Percentiles rank a stretch among this genome's conserved stretches.
Conservation (phyloP, 2,888 invertebrate genomes). For the Chrysina gloriosa region DNA sequence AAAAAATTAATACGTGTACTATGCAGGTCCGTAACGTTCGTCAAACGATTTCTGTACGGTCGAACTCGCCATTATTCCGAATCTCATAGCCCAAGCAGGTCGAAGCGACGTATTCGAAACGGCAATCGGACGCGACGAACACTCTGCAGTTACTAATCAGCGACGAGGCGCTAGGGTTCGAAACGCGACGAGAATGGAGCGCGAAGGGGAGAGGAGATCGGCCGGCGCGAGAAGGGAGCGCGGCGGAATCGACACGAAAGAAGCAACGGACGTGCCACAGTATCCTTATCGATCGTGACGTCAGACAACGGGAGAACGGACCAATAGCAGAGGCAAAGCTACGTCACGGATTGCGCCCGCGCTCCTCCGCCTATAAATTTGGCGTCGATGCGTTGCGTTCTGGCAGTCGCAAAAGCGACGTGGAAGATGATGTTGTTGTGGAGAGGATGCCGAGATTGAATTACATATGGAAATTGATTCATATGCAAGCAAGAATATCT, state of each 20-base stretch:
- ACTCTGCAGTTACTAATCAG: slow-evolving; percentile 47
- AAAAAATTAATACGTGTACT: too few relatives aligned
- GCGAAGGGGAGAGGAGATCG: slow-evolving; percentile 51
- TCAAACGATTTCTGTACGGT: too few relatives aligned
- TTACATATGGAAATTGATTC: too few relatives aligned
- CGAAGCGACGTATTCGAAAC: neutral
- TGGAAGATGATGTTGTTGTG: too few relatives aligned
- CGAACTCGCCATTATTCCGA: too few relatives aligned
- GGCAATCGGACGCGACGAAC: slow-evolving; percentile 41
- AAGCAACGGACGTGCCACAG: slow-evolving; percentile 58
- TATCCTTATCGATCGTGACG: slow-evolving; percentile 65
- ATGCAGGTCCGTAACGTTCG: too few relatives aligned
- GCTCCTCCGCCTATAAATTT: slow-evolving; percentile 13
- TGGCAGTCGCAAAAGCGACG: too few relatives aligned
- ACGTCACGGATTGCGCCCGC: slow-evolving; percentile 64
- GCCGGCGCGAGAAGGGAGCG: slow-evolving; percentile 47
- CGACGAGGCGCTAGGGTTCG: slow-evolving; percentile 18
- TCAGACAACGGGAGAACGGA: slow-evolving; percentile 56
- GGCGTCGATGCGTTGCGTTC: slow-evolving; percentile 25
- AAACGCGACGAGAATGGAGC: slow-evolving; percentile 23
- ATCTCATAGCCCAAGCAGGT: too few relatives aligned
- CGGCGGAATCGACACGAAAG: slow-evolving; percentile 62
- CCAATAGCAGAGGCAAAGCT: slow-evolving; percentile 61
- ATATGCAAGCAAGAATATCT: too few relatives aligned
- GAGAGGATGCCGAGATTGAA: too few relatives aligned